Base-by-base conservation (phyloP, 1,140 invertebrate species). In the Araneus ventricosus region DNA sequence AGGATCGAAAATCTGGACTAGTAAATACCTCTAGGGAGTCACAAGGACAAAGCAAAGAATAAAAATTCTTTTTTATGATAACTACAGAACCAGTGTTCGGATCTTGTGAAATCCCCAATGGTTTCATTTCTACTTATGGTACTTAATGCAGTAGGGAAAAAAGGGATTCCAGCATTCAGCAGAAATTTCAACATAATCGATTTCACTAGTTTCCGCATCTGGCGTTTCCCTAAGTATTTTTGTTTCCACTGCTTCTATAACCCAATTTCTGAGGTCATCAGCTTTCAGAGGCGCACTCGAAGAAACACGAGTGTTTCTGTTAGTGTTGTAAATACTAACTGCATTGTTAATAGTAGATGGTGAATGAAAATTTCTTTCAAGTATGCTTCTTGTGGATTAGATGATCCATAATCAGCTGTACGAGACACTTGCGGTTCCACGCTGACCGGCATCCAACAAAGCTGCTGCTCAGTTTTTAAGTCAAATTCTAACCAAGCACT, bases 121-220 rank as follows among this genome's bases (percentile, higher is more conserved):
- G 95, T 93, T 96, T 96, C 24, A 95, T 95, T 39, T 95, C 96
- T 93, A 96, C 96, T 95, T 96, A 95, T 99, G 97, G 95, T 99
- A 99, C 95, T 99, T 98, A 85, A 98, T 96, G 94, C 98, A 98
- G 95, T 98, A 98, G 5, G 98, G 98, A 95, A 99, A 99, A 95
- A 99, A 97, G 93, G 97, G 97, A 82, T 97, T 97, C 98, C 98
- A 99, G 94, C 97, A 97, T 94, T 97, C 96, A 92, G 96, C 96
- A 3, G 97, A 96, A 67, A 97, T 96, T 94, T 98, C 97, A 52
- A 97, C 95, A 95, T 97, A 98, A 94, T 98, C 97, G 57, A 98
- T 97, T 94, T 98, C 97, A 93, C 95, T 96, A 17, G 98, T 95
- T 95, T 97, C 97, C 91, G 95, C 94, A 41, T 95, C 95, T 86